These are phyloP conservation scores for Pseudococcus longispinus DNA, from an alignment of 2,888 invertebrate species.

Conservation along the genomic window DNA sequence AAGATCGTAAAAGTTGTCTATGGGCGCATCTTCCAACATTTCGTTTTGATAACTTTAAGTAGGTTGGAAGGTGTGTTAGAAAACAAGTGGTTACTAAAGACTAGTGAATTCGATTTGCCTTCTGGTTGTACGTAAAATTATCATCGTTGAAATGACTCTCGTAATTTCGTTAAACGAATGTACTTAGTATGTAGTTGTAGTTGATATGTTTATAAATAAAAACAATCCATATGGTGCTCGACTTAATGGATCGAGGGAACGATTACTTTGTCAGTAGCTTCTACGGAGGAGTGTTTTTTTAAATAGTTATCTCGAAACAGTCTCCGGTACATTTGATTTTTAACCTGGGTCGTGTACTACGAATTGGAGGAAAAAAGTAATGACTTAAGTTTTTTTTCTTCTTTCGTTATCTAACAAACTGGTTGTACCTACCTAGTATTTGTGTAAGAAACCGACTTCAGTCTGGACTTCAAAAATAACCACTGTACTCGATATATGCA, in stretches of 20 bases:
- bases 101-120: neutral
- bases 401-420: conserved; percentile 34
- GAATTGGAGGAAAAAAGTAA: conserved; percentile 24
- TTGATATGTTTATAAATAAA: neutral
- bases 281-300: neutral
- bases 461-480: neutral
- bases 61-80: neutral
- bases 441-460: conserved; percentile 6
- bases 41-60: conserved; percentile 17
- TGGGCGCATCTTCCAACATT: conserved; percentile 22
- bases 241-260: neutral
- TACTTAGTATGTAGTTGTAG: too few species aligned
- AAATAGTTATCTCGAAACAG: neutral
- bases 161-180: neutral
- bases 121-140: neutral
- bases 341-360: neutral
- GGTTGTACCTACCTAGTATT: conserved; percentile 11
- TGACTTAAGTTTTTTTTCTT: neutral
- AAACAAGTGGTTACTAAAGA: neutral
- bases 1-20: conserved; percentile 16
- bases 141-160: neutral
- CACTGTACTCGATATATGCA: neutral
- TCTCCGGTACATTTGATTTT: neutral
- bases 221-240: neutral
- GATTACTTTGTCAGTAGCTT: neutral